Percentiles rank a stretch among this genome's conserved stretches.
phyloP scores from a whole-genome alignment of 1,140 invertebrate species.

The silkworm (Bombyx mori) region ASM3026992v2 NC_085128.1:6948501-6949000 shows the following conservation, averaged over 20 bases:
- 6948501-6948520: slow-evolving; percentile 59
- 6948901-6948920: no score
- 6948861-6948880: no score
- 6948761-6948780: slow-evolving; percentile 4
- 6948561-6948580: slow-evolving; percentile 83
- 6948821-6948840: no score
- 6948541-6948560: slow-evolving; percentile 82
- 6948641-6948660: slow-evolving; percentile 78
- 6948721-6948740: slow-evolving; percentile 77
- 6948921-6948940: no score
- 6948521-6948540: slow-evolving; percentile 73
- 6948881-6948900: no score
- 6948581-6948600: slow-evolving; percentile 79
- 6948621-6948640: slow-evolving; percentile 83
- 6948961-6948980: no score
- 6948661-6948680: slow-evolving; percentile 84
- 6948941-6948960: no score
- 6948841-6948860: no score
- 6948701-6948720: slow-evolving; percentile 80
- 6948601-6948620: slow-evolving; percentile 87
- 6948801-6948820: no score
- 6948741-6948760: slow-evolving; percentile 37
- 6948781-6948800: no score
- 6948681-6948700: slow-evolving; percentile 82
- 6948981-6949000: no score